A percentile compares a stretch with the other conserved stretches of the same genome.
These are phyloP conservation scores for Myotis planiceps DNA, from an alignment of 2,797 vertebrate species.

Conservation along the genomic window DNA sequence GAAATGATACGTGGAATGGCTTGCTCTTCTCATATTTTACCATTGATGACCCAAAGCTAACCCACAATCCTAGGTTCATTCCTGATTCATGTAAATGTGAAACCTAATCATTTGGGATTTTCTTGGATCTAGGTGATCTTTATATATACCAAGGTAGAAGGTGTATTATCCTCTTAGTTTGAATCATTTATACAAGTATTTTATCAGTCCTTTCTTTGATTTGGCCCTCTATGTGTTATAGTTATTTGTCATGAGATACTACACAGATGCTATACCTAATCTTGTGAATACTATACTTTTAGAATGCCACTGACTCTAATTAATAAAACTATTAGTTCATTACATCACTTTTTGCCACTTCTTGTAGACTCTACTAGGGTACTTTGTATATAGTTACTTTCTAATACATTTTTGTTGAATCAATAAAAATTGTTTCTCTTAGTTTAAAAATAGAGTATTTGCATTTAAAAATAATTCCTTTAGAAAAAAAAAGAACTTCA, in stretches of 20 bases:
- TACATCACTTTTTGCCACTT: neutral
- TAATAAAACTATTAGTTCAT: slow-evolving; percentile 11
- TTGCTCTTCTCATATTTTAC: neutral
- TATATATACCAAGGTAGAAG: neutral
- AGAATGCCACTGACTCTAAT: neutral
- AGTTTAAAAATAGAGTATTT: neutral
- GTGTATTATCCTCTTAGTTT: slow-evolving; percentile 3
- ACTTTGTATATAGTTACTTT: slow-evolving; percentile 27
- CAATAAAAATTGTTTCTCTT: neutral
- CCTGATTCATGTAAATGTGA: slow-evolving; percentile 2
- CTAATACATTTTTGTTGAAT: neutral
- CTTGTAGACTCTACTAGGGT: neutral
- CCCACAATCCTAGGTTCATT: neutral
- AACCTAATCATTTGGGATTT: slow-evolving; percentile 24
- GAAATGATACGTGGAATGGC: neutral
- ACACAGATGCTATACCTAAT: neutral
- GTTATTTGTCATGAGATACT: neutral
- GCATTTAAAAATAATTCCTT: neutral
- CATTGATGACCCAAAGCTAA: neutral
- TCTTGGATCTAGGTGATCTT: neutral
- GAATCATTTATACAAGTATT: slow-evolving; percentile 1
- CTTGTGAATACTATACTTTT: neutral
- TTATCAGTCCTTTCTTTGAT: slow-evolving; percentile 32
- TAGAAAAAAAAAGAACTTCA: slow-evolving; percentile 23
- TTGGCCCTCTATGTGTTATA: neutral